A percentile compares a stretch with the other conserved stretches of the same genome.
These are phyloP conservation scores for Burhinus bistriatus DNA, from an alignment of 2,113 vertebrate genomes.

Conservation along the genomic window DNA sequence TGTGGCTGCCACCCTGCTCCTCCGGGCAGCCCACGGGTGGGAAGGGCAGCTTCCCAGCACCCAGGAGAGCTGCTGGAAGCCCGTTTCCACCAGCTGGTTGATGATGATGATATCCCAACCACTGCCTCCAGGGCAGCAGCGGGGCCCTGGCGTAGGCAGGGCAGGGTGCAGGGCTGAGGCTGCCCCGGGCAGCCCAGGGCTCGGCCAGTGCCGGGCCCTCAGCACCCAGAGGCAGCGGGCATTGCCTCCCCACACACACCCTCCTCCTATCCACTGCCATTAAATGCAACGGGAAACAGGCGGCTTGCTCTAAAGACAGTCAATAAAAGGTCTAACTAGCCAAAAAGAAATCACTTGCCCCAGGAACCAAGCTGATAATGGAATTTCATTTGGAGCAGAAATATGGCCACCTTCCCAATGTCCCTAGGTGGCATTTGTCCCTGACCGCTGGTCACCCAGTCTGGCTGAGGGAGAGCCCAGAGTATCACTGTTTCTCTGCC, in stretches of 20 bases:
- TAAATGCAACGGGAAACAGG: neutral
- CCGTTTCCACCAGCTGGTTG: neutral
- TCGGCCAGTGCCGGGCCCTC: accelerated
- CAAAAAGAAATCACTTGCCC: neutral
- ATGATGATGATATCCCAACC: neutral
- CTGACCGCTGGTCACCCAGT: neutral
- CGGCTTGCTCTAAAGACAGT: neutral
- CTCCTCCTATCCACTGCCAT: neutral
- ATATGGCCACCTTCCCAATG: neutral
- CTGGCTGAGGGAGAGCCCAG: neutral
- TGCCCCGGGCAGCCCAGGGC: neutral
- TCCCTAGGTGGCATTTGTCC: neutral
- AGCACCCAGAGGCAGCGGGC: neutral
- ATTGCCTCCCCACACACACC: neutral
- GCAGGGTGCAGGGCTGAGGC: neutral
- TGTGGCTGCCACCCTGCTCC: accelerated
- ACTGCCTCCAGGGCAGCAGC: accelerated
- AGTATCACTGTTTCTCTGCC: neutral
- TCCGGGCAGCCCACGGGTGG: accelerated
- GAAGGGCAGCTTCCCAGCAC: neutral
- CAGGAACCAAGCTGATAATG: neutral
- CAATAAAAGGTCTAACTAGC: neutral
- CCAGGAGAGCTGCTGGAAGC: neutral
- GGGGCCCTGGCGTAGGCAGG: neutral
- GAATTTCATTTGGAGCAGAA: neutral